Base-by-base conservation (phyloP, 2,888 invertebrate genomes). In the Caenorhabditis panamensis region DNA sequence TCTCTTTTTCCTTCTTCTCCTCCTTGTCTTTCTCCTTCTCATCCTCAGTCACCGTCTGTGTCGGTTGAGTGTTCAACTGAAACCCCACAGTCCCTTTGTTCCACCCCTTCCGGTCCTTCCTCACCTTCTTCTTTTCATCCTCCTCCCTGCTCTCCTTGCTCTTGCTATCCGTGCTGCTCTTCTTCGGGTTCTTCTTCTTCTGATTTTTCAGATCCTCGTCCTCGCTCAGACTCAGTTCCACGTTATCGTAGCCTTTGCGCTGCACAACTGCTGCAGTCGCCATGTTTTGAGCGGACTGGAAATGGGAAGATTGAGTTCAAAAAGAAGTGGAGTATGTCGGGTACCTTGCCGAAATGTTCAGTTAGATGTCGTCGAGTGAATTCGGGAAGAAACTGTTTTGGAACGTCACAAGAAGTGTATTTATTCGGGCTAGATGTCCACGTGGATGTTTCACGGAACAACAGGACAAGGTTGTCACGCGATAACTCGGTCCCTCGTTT, bases 181-280 rank as follows among this genome's bases (percentile, higher is more conserved):
- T 73, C 49, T 37, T 36, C 54, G 63, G 63, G 16, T 11, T 26
- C 37, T 58, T 58, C 64, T 41, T 49, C 36, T 64, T 59, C 24
- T 53, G 28, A 16, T 63, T 53, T 24, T 36, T 47, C 37, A 47
- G 54, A 18, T 63, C 63, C 20, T 73, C 73, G 49, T 73, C 64
- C 11, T 73, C 73, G 51, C 64, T 73, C 58, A 73, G 20, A 66
- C 73, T 73, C 64, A 73, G 58, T 11, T 73, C 73, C 37, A 73
- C 73, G 41, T 66, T 73, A 59, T 73, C 73, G 41, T 73, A 73
- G 11, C 73, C 73, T 73, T 73, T 73, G 37, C 73, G 58, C 51
- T 73, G 64, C 49, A 49, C 44, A 11, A 73, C n/a, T n/a, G n/a
- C 73, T 18, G 64, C 64, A 2, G 68, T 56, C 73, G 73, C 73